These are phyloP conservation scores for Caenorhabditis wallacei DNA, from an alignment of 2,888 invertebrate species.

Conservation along the genomic window DNA sequence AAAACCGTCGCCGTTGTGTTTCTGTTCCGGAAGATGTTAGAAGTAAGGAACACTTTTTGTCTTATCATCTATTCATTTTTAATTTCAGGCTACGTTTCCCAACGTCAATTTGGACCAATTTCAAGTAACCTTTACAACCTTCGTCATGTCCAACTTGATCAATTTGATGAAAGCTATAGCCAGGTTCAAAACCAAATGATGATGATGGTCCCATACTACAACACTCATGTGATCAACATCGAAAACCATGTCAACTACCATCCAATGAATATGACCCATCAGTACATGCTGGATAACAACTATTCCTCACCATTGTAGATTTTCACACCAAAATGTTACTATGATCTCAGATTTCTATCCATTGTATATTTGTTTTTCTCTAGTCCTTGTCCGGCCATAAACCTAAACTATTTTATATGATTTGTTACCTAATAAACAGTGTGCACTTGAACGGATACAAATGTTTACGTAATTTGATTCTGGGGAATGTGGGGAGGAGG, in stretches of 20 bases:
- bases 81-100: constrained; percentile 6
- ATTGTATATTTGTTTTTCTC: background rate
- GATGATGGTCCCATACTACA: background rate
- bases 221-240: background rate
- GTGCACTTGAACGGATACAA: constrained; percentile 10
- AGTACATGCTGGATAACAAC: background rate
- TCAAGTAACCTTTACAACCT: constrained; percentile 19
- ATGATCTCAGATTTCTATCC: constrained; percentile 6
- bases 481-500: background rate
- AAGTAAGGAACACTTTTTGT: background rate
- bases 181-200: background rate
- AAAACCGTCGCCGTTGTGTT: constrained; percentile 21
- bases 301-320: background rate
- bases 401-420: constrained; percentile 7
- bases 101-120: constrained; percentile 26
- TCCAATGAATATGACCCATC: background rate
- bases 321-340: background rate
- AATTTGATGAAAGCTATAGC: background rate
- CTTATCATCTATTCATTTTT: too few species aligned
- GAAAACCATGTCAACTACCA: constrained; percentile 5
- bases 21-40: background rate
- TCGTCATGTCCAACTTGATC: background rate
- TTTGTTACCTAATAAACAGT: constrained; percentile 42
- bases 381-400: constrained; percentile 29
- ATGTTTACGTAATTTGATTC: constrained; percentile 36